A percentile compares a stretch with the other conserved stretches of the same genome.
Evolutionary conservation across 2,888 invertebrate genomes (phyloP).

Genomic region (Erebia palarica): DNA sequence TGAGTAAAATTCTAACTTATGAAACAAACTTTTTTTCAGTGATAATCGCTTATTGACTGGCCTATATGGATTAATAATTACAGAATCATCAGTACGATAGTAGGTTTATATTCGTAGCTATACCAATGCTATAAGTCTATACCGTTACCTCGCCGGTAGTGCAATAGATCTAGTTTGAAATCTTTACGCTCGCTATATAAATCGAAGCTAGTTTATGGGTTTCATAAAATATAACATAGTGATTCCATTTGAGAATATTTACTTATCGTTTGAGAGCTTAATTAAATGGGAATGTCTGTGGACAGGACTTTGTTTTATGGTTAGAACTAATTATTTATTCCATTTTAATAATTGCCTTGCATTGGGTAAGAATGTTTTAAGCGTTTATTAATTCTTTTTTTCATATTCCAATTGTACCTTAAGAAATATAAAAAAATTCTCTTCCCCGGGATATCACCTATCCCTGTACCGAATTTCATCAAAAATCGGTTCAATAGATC

Average conservation of each 20-base stretch:
- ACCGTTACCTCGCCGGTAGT: slow-evolving; percentile 19
- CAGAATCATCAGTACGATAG: background rate
- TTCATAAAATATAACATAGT: slow-evolving; percentile 18
- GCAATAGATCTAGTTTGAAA: slow-evolving; percentile 24
- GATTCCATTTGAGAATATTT: slow-evolving; percentile 22
- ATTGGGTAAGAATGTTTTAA: background rate
- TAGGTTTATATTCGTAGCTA: background rate
- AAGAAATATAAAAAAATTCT: too few species aligned
- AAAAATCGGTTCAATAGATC: too few species aligned
- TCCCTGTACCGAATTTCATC: too few species aligned
- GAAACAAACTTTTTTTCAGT: too few species aligned
- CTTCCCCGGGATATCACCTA: too few species aligned
- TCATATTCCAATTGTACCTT: too few species aligned
- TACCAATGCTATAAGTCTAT: slow-evolving; percentile 1
- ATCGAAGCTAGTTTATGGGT: slow-evolving; percentile 21
- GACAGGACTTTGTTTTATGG: slow-evolving; percentile 11
- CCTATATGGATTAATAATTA: background rate
- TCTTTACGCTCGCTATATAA: slow-evolving; percentile 25
- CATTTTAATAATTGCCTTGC: background rate
- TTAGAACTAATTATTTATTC: background rate
- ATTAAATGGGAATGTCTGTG: slow-evolving; percentile 8
- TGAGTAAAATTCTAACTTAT: too few species aligned
- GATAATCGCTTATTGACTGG: too few species aligned
- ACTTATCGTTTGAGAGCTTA: slow-evolving; percentile 13
- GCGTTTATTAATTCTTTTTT: background rate